These are phyloP conservation scores for Zhuqinia jingwanae DNA, from an alignment of 2,888 invertebrate species.

Conservation along the genomic window DNA sequence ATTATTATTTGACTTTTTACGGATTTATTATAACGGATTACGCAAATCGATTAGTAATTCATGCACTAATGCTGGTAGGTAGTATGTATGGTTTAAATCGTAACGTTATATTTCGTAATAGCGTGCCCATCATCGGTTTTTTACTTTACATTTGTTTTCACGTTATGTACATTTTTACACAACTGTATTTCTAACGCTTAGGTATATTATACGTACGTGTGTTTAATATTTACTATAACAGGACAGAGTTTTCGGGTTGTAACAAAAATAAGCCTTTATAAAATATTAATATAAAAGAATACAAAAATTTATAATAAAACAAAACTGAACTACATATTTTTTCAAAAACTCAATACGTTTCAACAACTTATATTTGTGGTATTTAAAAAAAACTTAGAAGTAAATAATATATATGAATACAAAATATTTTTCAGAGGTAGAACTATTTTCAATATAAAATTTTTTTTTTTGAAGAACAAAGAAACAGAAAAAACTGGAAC, in stretches of 20 bases:
- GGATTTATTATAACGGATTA: too few species aligned
- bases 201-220: not conserved
- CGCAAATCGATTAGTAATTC: too few species aligned
- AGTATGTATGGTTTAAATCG: too few species aligned
- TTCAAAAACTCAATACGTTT: not conserved
- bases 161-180: not conserved
- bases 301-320: not conserved
- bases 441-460: too few species aligned
- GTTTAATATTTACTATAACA: constrained; percentile 16
- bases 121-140: too few species aligned
- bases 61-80: too few species aligned
- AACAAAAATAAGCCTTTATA: constrained; percentile 57
- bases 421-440: not conserved
- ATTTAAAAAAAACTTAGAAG: constrained; percentile 7
- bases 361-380: constrained; percentile 10
- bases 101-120: too few species aligned
- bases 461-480: too few species aligned
- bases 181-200: not conserved
- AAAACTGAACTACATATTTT: too few species aligned
- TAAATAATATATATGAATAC: not conserved
- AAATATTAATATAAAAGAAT: constrained; percentile 10
- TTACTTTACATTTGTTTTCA: too few species aligned
- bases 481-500: too few species aligned
- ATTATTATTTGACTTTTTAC: too few species aligned
- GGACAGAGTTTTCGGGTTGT: constrained; percentile 59